Percentiles rank a stretch among this genome's conserved stretches.
These are phyloP conservation scores for Mya arenaria DNA, from an alignment of 1,140 invertebrate species.

Conservation along the genomic window DNA sequence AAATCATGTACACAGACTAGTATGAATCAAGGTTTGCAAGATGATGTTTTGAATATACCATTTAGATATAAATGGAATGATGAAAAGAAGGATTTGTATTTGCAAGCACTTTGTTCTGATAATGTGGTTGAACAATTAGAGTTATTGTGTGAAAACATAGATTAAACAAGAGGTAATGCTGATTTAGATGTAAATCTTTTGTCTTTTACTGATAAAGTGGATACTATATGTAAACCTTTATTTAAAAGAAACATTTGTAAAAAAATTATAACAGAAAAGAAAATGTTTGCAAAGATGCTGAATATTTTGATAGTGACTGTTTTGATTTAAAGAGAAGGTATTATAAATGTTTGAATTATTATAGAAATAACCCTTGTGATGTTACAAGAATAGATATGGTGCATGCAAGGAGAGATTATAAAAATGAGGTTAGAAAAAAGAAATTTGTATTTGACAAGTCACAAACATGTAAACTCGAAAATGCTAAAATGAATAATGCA, in stretches of 20 bases:
- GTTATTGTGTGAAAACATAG: background rate
- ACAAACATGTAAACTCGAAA: background rate
- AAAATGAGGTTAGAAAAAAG: background rate
- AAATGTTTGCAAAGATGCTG: background rate
- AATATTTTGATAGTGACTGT: background rate
- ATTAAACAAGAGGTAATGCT: background rate
- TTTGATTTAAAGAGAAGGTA: background rate
- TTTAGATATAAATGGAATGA: conserved; percentile 20
- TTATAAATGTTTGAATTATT: conserved; percentile 21
- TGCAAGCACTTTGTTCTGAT: background rate
- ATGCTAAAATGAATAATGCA: no score
- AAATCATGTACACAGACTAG: background rate
- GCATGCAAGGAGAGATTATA: conserved; percentile 13
- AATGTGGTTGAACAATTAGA: background rate
- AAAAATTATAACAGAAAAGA: background rate
- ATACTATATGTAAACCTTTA: background rate
- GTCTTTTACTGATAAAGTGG: background rate
- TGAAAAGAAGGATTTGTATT: conserved; percentile 18
- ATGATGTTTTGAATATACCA: background rate
- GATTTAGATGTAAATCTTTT: background rate
- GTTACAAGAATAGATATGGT: conserved; percentile 1
- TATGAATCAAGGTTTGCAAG: background rate
- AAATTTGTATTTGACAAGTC: background rate
- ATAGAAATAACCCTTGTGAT: background rate
- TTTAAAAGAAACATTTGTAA: background rate